Conservation (phyloP, 2,888 invertebrate genomes). For the Halocaridina rubra region DNA sequence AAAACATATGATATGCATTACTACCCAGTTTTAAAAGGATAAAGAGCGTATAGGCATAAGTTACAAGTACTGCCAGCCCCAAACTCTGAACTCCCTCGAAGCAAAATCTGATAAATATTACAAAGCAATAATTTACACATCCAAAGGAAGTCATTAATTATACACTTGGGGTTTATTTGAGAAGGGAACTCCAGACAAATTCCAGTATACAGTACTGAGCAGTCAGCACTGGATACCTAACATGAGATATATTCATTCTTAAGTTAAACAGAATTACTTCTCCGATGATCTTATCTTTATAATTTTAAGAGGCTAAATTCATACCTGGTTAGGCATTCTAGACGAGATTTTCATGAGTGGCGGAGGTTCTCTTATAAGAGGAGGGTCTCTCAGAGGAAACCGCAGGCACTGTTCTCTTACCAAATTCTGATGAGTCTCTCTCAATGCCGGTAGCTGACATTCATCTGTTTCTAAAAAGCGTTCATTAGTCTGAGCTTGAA, state of each 20-base stretch:
- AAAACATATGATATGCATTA: too few relatives aligned
- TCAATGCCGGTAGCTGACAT: background rate
- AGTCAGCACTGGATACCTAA: too few relatives aligned
- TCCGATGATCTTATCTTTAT: background rate
- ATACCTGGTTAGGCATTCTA: background rate
- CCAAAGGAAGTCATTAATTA: too few relatives aligned
- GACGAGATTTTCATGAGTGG: constrained; percentile 26
- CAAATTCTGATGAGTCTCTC: background rate
- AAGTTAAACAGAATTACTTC: background rate
- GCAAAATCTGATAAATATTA: too few relatives aligned
- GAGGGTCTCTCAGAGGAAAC: background rate
- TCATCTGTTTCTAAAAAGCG: background rate
- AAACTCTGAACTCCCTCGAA: too few relatives aligned
- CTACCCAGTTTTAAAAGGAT: too few relatives aligned
- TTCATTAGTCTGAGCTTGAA: background rate
- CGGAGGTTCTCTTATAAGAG: background rate
- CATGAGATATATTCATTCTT: background rate
- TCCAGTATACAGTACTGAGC: too few relatives aligned
- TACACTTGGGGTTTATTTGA: too few relatives aligned
- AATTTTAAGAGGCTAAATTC: background rate
- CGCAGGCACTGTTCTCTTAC: background rate
- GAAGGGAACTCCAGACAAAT: too few relatives aligned
- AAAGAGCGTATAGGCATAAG: too few relatives aligned
- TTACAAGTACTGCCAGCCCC: too few relatives aligned
- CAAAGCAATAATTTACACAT: too few relatives aligned